phyloP scores from a whole-genome alignment of 2,888 invertebrate genomes.

The Coenonympha glycerion region DNA sequence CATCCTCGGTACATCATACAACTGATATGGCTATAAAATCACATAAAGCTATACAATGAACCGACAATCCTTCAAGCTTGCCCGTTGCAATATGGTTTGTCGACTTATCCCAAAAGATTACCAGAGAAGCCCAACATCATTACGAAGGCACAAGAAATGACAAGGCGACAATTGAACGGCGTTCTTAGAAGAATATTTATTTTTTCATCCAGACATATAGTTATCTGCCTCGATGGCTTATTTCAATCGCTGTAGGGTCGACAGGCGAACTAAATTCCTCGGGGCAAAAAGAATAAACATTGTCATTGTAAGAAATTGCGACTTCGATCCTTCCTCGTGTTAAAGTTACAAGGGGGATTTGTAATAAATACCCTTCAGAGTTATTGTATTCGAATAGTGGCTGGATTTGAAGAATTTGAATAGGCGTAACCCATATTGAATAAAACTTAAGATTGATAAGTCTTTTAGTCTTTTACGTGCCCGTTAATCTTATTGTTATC shows the following conservation, averaged over 20 bases:
- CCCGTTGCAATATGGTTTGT: too few relatives aligned
- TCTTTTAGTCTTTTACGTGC: too few relatives aligned
- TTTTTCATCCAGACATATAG: conserved; percentile 19
- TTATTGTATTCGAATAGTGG: background rate
- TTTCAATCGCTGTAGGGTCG: conserved; percentile 18
- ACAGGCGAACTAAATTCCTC: conserved; percentile 12
- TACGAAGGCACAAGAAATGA: conserved; percentile 14
- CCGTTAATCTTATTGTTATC: too few relatives aligned
- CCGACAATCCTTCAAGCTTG: too few relatives aligned
- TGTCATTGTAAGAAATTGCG: conserved; percentile 15
- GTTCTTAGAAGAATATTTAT: conserved; percentile 16
- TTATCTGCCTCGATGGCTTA: conserved; percentile 26
- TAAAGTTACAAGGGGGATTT: background rate
- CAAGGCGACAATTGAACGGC: conserved; percentile 20
- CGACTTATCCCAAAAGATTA: too few relatives aligned
- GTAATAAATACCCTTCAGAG: conserved; percentile 1
- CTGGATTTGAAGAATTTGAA: too few relatives aligned
- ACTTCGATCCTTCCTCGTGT: conserved; percentile 3
- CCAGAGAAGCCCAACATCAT: background rate
- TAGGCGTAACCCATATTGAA: too few relatives aligned
- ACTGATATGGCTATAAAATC: too few relatives aligned
- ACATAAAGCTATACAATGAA: too few relatives aligned
- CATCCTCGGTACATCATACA: too few relatives aligned
- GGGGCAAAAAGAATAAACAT: conserved; percentile 21
- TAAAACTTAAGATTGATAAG: too few relatives aligned